These are phyloP conservation scores for Cephonodes hylas DNA, from an alignment of 2,888 invertebrate species.

Conservation along the genomic window DNA sequence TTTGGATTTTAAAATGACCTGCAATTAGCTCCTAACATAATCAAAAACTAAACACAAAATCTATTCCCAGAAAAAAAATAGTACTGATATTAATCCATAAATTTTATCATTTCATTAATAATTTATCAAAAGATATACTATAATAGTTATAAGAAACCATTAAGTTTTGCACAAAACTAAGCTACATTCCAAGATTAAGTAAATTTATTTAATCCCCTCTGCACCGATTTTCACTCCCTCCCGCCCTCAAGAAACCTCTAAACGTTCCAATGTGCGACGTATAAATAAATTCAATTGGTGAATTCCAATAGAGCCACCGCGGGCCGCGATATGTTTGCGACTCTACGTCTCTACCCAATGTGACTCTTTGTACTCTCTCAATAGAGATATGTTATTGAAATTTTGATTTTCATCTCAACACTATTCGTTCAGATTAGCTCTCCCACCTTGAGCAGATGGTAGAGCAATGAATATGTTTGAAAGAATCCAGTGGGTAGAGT, in stretches of 20 bases:
- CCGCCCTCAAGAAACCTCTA: slow-evolving; percentile 14
- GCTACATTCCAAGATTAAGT: no score
- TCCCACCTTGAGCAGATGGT: neutral
- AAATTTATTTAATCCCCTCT: neutral
- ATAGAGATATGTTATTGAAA: neutral
- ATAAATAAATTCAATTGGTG: slow-evolving; percentile 28
- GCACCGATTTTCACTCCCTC: neutral
- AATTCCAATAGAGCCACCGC: slow-evolving; percentile 28
- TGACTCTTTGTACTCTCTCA: neutral
- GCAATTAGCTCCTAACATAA: no score
- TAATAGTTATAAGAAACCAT: no score
- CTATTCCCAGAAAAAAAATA: no score
- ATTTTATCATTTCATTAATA: no score
- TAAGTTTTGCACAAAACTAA: no score
- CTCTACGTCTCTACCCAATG: neutral
- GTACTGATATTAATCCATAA: no score
- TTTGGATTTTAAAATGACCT: no score
- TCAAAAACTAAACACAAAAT: no score
- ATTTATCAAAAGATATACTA: no score
- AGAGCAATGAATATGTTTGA: neutral
- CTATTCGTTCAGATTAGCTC: neutral
- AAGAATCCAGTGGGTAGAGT: neutral
- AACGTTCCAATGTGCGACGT: slow-evolving; percentile 22
- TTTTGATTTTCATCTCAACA: neutral
- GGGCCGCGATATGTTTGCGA: slow-evolving; percentile 21